Base-by-base conservation (phyloP, 2,888 invertebrate genomes). In the Cephus pulcher region DNA sequence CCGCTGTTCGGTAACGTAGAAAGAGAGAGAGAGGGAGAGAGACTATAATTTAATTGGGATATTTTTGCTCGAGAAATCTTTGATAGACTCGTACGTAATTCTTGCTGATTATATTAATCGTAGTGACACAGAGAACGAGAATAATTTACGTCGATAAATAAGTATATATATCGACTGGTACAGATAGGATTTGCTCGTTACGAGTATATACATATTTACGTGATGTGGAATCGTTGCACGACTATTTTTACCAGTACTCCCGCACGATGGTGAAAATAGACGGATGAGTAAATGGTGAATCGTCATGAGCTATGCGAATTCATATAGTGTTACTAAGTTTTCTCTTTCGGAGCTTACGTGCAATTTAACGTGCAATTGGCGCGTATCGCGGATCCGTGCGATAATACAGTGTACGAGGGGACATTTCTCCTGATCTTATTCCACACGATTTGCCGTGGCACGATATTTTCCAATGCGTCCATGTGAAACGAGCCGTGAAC, bases 401-500 rank as follows among this genome's bases (percentile, higher is more conserved):
- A 56, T 56, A 56, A 56, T 56, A 9, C 56, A 56, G 56, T 56
- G 15, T 37, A 37, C 74, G 33, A 34, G 4, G 70, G 70, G 78
- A 75, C 75, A 74, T 75, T 74, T 78, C 78, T 75, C 75, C 77
- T 11, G 23, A n/a, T 71, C 37, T 73, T 75, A 56, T 56, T 56
- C 56, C 56, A 15, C 56, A 23, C 56, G 56, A 56, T 56, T 56
- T 23, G 56, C 56, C 56, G 23, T 15, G 56, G 56, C 56, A 56
- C 9, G 56, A 56, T 56, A 56, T 56, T 56, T 56, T 56, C 23
- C 2, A 56, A 56, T 56, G 56, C 56, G 56, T 56, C 56, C 56
- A 56, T 56, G 56, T 56, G 56, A 56, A 56, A 23, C 56, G 56
- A 56, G 56, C 56, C 56, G 56, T 56, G 56, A 56, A 23, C 23